A percentile compares a stretch with the other conserved stretches of the same genome.
Conservation (phyloP, 1,140 invertebrate genomes). For the Drosophila bocqueti region DNA sequence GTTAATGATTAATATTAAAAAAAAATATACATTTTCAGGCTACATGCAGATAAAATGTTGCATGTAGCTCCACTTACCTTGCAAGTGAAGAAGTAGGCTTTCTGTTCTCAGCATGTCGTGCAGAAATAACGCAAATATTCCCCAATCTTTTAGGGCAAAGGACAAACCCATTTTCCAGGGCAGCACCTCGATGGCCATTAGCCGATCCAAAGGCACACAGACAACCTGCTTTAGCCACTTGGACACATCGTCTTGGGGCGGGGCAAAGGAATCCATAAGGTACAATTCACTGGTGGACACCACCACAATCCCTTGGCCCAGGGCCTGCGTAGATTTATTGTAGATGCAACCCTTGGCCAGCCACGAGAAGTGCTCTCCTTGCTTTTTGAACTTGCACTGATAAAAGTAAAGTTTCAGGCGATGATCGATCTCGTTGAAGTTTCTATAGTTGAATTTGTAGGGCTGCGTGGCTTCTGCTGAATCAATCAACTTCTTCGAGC, state of each 20-base stretch:
- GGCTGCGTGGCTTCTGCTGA: conserved; percentile 30
- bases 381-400: conserved; percentile 86
- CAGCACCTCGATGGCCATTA: conserved; percentile 60
- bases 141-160: conserved; percentile 64
- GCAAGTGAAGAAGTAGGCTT: conserved; percentile 67
- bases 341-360: conserved; percentile 86
- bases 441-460: conserved; percentile 87
- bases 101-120: conserved; percentile 76
- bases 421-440: conserved; percentile 87
- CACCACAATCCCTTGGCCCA: conserved; percentile 86
- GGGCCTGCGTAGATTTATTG: conserved; percentile 71
- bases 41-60: not conserved
- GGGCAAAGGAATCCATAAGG: conserved; percentile 85
- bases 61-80: conserved; percentile 41
- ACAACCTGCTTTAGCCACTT: conserved; percentile 75
- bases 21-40: too few species aligned
- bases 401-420: conserved; percentile 87
- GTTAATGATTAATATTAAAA: too few species aligned
- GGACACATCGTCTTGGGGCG: conserved; percentile 85
- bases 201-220: conserved; percentile 59
- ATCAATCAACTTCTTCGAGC: conserved; percentile 69
- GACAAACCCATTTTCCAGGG: conserved; percentile 80
- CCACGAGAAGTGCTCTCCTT: conserved; percentile 86
- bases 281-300: conserved; percentile 87
- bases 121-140: conserved; percentile 65